phyloP scores from a whole-genome alignment of 2,113 vertebrate species.

The Xiphophorus hellerii region DNA sequence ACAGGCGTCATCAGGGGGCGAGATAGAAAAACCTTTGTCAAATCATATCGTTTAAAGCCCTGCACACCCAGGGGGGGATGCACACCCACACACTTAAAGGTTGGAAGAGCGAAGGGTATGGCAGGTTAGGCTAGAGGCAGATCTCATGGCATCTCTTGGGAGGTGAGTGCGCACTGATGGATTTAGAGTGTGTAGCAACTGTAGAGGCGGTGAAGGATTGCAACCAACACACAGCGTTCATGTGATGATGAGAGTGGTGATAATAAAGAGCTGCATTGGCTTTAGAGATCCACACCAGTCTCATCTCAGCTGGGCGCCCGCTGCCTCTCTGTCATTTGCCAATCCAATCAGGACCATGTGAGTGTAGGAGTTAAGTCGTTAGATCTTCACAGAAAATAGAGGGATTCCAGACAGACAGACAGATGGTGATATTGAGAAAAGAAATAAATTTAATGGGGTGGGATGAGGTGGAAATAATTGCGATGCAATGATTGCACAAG shows the following conservation, averaged over 20 bases:
- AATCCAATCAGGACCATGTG: slow-evolving; percentile 48
- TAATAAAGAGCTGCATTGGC: slow-evolving; percentile 15
- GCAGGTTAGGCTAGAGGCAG: slow-evolving; percentile 24
- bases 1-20: slow-evolving; percentile 34
- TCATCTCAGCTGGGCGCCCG: slow-evolving; percentile 42
- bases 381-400: slow-evolving; percentile 34
- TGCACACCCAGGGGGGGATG: slow-evolving; percentile 25
- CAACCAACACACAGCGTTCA: slow-evolving; percentile 32
- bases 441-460: slow-evolving; percentile 23
- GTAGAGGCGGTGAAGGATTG: slow-evolving; percentile 13
- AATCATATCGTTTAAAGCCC: slow-evolving; percentile 27
- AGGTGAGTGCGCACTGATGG: slow-evolving; percentile 28
- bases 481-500: slow-evolving; percentile 24
- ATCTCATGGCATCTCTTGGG: slow-evolving; percentile 28
- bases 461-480: slow-evolving; percentile 40
- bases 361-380: slow-evolving; percentile 44
- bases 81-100: slow-evolving; percentile 12
- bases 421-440: slow-evolving; percentile 53
- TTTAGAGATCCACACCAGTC: slow-evolving; percentile 17
- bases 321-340: slow-evolving; percentile 34
- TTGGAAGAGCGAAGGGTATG: slow-evolving; percentile 5
- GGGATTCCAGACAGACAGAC: slow-evolving; percentile 43
- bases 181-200: slow-evolving; percentile 5
- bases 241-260: slow-evolving; percentile 13
- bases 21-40: slow-evolving; percentile 60